Percentiles rank a stretch among this genome's conserved stretches.
Conservation (phyloP, 2,888 invertebrate species). For the Apoda limacodes region DNA sequence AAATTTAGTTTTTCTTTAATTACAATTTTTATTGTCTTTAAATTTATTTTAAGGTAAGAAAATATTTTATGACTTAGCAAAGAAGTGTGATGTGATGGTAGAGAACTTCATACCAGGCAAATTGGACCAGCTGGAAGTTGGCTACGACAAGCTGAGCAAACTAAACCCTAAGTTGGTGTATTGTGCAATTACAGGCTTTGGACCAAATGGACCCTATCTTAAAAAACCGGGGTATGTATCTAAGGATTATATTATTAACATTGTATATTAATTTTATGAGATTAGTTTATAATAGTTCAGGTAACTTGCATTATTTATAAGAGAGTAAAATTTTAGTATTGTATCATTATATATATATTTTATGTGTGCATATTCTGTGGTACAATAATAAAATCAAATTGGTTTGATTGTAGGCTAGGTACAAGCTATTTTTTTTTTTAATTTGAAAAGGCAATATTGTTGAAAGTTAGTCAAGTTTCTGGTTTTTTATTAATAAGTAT, state of each 20-base stretch:
- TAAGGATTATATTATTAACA: neutral
- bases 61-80: constrained; percentile 78
- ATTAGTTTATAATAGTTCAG: too few species aligned
- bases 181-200: constrained; percentile 95
- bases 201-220: constrained; percentile 86
- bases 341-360: too few species aligned
- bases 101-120: constrained; percentile 97
- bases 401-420: too few species aligned
- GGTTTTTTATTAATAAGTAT: too few species aligned
- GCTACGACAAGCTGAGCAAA: constrained; percentile 78
- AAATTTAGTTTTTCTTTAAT: constrained; percentile 1
- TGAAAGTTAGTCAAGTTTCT: too few species aligned
- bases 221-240: constrained; percentile 78
- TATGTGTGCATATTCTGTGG: too few species aligned
- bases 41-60: constrained; percentile 44
- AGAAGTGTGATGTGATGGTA: constrained; percentile 86
- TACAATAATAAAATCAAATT: too few species aligned
- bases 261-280: too few species aligned
- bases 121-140: constrained; percentile 78
- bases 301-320: too few species aligned
- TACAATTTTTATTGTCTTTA: neutral
- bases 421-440: too few species aligned
- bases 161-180: constrained; percentile 87
- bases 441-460: too few species aligned
- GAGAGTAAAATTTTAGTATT: too few species aligned